Conservation (phyloP, 2,113 vertebrate genomes). For the Corythaeola cristata region DNA sequence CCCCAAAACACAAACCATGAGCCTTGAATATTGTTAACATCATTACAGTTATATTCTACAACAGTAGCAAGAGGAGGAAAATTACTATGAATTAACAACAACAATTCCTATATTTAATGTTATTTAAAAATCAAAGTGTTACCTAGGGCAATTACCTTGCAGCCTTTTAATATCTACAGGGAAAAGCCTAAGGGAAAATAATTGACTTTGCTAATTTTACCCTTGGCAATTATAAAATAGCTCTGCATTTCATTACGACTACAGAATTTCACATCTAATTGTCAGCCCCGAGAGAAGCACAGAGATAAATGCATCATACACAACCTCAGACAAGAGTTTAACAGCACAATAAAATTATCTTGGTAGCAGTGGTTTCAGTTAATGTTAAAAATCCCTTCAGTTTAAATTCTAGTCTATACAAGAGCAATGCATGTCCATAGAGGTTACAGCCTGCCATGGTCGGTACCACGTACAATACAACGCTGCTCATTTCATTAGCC, state of each 20-base stretch:
- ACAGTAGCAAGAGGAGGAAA: slow-evolving; percentile 59
- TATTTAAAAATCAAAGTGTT: slow-evolving; percentile 83
- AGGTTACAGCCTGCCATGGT: not conserved
- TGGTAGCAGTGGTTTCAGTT: slow-evolving; percentile 11
- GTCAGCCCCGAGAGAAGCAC: slow-evolving; percentile 66
- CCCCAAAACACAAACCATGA: not conserved
- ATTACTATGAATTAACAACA: slow-evolving; percentile 73
- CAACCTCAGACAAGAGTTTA: slow-evolving; percentile 65
- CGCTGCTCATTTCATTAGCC: not conserved
- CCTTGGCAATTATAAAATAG: slow-evolving; percentile 80
- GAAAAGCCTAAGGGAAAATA: slow-evolving; percentile 82
- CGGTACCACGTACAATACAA: not conserved
- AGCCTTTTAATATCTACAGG: slow-evolving; percentile 79
- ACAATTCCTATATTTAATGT: slow-evolving; percentile 75
- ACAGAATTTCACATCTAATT: slow-evolving; percentile 75
- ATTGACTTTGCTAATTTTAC: slow-evolving; percentile 85
- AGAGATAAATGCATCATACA: slow-evolving; percentile 65
- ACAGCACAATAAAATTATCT: slow-evolving; percentile 62
- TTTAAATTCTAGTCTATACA: slow-evolving; percentile 35
- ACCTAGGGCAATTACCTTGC: slow-evolving; percentile 81
- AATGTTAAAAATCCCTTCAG: slow-evolving; percentile 11
- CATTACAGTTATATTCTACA: slow-evolving; percentile 13
- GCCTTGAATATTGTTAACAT: slow-evolving; percentile 35
- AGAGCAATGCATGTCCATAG: not conserved
- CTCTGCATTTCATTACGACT: slow-evolving; percentile 78